Base-by-base conservation (phyloP, 2,113 vertebrate species). In the Eleginops maclovinus region DNA sequence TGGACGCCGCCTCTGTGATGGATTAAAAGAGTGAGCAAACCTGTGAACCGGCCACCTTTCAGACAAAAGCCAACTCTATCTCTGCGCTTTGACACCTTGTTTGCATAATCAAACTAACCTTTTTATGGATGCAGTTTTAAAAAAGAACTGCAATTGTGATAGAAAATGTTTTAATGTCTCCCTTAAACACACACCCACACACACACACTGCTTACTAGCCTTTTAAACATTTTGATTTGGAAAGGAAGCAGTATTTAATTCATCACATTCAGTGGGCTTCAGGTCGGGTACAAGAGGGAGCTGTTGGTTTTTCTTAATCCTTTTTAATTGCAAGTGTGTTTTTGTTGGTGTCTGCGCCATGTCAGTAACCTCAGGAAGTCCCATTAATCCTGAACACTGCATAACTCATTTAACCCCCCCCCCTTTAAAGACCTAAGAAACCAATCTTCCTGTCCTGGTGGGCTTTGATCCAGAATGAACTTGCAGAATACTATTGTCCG, bases 11-110 rank as follows among this genome's bases (percentile, higher is more conserved):
- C 24, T 75, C 51, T 17, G 66, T 68, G 71, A 84, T 79, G 51
- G 66, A 83, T 81, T 70, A 50, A 60, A 77, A 77, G 15, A 75
- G 47, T 50, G 72, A 5, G 28, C 13, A 4, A 50, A 77, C 50
- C 49, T 82, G 36, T 80, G 72, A 81, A 64, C 66, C 36, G 31
- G 36, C 26, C 65, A 65, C 44, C 56, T 79, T 63, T 67, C 49
- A 61, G 58, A 70, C 46, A 67, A 31, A 61, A 24, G 54, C 15
- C 6, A 0, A 4, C 68, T 79, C 78, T 78, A 76, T 72, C 58
- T 75, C 28, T 4, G 4, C 12, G 51, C 40, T 60, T 70, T 74
- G 54, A 51, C 58, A 22, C 54, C 43, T 70, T 62, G 40, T 50
- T 44, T 40, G 65, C 40, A 86, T 54, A 36, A 63, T 64, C 4